Base-by-base conservation (phyloP, 2,113 vertebrate species). In the Scophthalmus maximus region DNA sequence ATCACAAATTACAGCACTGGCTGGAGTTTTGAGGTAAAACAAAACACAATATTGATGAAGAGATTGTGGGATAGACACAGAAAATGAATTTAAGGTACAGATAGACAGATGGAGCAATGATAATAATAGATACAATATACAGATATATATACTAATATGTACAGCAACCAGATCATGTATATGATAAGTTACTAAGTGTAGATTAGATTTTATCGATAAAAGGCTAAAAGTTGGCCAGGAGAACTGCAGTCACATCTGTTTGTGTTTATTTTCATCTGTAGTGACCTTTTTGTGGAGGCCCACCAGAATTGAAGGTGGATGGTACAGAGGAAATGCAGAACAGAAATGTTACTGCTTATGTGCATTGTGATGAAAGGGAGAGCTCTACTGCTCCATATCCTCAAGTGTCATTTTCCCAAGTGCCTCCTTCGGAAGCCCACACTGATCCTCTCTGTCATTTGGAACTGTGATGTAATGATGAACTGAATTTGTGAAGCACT, bases 361-460 rank as follows among this genome's bases (percentile, higher is more conserved):
- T 46, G 78, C 73, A 55, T 70, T 46, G 42, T 9, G 42, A 46
- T 46, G 42, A 8, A 5, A 34, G 32, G 17, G 14, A 46, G 42
- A 6, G 42, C 42, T 81, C 69, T 77, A 78, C 34, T 47, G 80
- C 78, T 76, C 32, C 56, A 82, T 76, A 83, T 87, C 73, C 83
- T 85, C 74, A 76, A 87, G 85, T 79, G 79, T 85, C 73, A 77
- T 87, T 85, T 81, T 68, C 79, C 84, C 75, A 20, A 76, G 73
- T 73, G 84, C 83, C 70, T 75, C 66, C 70, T 84, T 73, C 7
- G 79, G 82, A 85, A 88, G 77, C 81, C 85, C 74, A 83, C 86
- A 55, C 81, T 63, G 78, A 80, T 82, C 68, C 77, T 68, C 68
- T 81, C 53, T 82, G 68, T 85, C 82, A 68, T 78, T 29, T 65